Conservation (phyloP, 1,140 invertebrate genomes). For the Cyclargus thomasi region DNA sequence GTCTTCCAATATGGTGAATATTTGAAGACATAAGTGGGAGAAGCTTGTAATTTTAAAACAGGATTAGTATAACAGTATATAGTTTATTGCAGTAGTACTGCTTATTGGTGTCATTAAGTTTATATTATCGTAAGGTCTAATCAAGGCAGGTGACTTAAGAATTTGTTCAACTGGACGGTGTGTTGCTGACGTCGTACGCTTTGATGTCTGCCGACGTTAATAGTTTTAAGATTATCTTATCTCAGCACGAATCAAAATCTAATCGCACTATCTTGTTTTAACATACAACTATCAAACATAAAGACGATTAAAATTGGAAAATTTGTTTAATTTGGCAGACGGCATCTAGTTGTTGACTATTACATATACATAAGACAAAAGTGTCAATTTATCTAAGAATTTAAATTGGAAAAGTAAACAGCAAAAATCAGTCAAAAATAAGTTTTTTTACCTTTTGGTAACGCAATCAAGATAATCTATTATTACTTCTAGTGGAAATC, state of each 20-base stretch:
- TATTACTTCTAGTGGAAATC: too few relatives aligned
- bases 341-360: too few relatives aligned
- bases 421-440: too few relatives aligned
- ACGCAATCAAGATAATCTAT: too few relatives aligned
- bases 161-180: not conserved
- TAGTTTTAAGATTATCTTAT: not conserved
- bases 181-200: not conserved
- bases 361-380: too few relatives aligned
- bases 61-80: too few relatives aligned
- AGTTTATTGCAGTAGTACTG: not conserved
- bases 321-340: too few relatives aligned
- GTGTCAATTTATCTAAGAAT: too few relatives aligned
- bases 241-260: not conserved
- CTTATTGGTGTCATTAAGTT: not conserved
- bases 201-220: slow-evolving; percentile 4
- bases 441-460: not conserved
- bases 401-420: too few relatives aligned
- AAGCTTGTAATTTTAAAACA: too few relatives aligned
- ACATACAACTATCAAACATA: not conserved
- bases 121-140: not conserved
- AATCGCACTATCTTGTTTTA: not conserved
- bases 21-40: too few relatives aligned
- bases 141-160: not conserved
- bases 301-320: not conserved
- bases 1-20: too few relatives aligned